Evolutionary conservation across 2,113 vertebrate genomes (phyloP).

Genomic region (Myrmophylax atrothorax): DNA sequence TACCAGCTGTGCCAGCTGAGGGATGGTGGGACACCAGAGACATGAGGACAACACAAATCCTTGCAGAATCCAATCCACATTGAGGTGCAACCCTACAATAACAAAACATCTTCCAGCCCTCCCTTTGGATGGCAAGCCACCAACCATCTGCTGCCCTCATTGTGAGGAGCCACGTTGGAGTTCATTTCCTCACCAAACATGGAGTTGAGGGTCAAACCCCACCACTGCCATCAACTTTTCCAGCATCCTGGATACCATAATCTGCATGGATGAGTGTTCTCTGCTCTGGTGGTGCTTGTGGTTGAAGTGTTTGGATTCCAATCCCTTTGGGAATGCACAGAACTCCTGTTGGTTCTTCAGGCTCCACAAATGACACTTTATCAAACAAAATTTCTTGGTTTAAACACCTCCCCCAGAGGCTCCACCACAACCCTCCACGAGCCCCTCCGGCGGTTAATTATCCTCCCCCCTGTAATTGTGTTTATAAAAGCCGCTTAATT

Average conservation of each 20-base stretch:
- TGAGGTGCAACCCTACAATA: not conserved
- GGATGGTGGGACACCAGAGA: not conserved
- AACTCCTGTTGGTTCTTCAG: accelerated
- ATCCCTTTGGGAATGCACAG: not conserved
- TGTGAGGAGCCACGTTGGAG: not conserved
- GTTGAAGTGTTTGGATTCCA: not conserved
- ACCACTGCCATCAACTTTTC: not conserved
- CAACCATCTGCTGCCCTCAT: not conserved
- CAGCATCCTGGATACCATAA: not conserved
- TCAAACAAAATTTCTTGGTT: not conserved
- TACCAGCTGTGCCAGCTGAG: not conserved
- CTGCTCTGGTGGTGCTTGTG: not conserved
- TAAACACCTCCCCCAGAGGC: not conserved
- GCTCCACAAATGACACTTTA: not conserved
- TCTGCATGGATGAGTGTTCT: not conserved
- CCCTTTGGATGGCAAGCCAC: not conserved
- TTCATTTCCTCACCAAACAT: not conserved
- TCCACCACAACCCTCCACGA: not conserved
- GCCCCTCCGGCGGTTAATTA: slow-evolving; percentile 38
- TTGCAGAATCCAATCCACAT: not conserved
- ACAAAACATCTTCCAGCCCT: not conserved
- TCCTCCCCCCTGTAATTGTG: slow-evolving; percentile 7
- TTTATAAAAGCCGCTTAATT: slow-evolving; percentile 66
- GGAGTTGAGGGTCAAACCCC: not conserved
- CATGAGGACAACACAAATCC: not conserved